These are phyloP conservation scores for Trichomalopsis sarcophagae DNA, from an alignment of 1,140 invertebrate species.

Conservation along the genomic window DNA sequence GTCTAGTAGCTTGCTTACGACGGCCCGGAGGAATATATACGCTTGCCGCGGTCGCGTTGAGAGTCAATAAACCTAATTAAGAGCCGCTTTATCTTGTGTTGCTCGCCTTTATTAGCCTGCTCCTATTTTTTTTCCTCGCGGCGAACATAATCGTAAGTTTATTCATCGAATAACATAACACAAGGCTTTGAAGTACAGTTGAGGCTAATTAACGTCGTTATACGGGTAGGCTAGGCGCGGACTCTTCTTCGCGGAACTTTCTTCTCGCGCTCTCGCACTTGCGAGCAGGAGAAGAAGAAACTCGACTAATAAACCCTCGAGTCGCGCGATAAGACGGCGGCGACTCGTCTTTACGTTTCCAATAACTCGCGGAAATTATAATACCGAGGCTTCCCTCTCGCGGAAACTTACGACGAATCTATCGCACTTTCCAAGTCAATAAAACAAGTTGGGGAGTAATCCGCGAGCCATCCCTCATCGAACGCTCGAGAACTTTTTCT, in stretches of 20 bases:
- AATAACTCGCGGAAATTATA: slow-evolving; percentile 11
- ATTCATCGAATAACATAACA: too few relatives aligned
- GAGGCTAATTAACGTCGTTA: neutral
- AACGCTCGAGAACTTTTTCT: neutral
- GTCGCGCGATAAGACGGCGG: neutral
- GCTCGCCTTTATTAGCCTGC: neutral
- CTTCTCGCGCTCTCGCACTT: neutral
- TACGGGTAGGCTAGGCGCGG: neutral
- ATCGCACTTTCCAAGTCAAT: slow-evolving; percentile 19
- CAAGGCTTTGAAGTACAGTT: too few relatives aligned
- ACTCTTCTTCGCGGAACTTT: neutral
- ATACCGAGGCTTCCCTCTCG: neutral
- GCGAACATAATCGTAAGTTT: too few relatives aligned
- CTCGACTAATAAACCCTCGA: neutral
- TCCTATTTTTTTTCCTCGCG: neutral
- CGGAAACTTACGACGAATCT: neutral
- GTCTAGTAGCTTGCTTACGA: neutral
- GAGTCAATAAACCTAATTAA: slow-evolving; percentile 44
- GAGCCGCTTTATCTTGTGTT: neutral
- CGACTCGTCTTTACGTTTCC: neutral
- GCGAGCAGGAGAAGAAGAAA: neutral
- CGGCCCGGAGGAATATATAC: neutral
- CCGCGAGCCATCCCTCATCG: neutral
- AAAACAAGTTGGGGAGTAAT: slow-evolving; percentile 13
- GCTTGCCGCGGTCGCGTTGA: neutral